Conservation (phyloP, 2,888 invertebrate species). For the Rhopalosiphum nymphaeae region DNA sequence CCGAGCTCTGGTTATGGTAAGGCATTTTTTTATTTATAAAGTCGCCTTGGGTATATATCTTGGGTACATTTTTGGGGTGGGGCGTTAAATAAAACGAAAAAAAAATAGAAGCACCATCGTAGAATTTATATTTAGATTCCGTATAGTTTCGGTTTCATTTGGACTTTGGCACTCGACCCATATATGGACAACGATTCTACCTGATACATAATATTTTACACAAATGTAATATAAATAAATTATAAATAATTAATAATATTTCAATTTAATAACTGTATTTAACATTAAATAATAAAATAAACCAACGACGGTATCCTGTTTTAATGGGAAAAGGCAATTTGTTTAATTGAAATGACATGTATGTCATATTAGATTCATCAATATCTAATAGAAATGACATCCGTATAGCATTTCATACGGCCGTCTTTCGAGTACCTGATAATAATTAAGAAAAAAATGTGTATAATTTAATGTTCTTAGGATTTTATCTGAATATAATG, state of each 20-base stretch:
- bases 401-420: not conserved
- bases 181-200: slow-evolving; percentile 60
- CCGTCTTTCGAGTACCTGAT: not conserved
- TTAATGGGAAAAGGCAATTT: not conserved
- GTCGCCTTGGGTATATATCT: slow-evolving; percentile 31
- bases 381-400: not conserved
- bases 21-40: slow-evolving; percentile 64
- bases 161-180: slow-evolving; percentile 51
- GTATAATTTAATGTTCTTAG: not conserved
- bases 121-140: slow-evolving; percentile 58
- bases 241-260: not conserved
- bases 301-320: not conserved
- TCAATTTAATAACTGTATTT: not conserved
- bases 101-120: slow-evolving; percentile 28
- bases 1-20: slow-evolving; percentile 53
- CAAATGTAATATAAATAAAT: not conserved
- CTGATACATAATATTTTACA: slow-evolving; percentile 45
- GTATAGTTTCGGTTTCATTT: slow-evolving; percentile 64
- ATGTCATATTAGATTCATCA: not conserved
- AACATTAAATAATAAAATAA: not conserved
- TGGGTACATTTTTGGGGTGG: slow-evolving; percentile 23
- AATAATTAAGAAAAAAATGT: not conserved
- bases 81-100: slow-evolving; percentile 23
- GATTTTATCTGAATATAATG: not conserved
- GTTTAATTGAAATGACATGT: not conserved